These are phyloP conservation scores for Cryptocheilus praepositus DNA, from an alignment of 2,888 invertebrate genomes.

Conservation along the genomic window DNA sequence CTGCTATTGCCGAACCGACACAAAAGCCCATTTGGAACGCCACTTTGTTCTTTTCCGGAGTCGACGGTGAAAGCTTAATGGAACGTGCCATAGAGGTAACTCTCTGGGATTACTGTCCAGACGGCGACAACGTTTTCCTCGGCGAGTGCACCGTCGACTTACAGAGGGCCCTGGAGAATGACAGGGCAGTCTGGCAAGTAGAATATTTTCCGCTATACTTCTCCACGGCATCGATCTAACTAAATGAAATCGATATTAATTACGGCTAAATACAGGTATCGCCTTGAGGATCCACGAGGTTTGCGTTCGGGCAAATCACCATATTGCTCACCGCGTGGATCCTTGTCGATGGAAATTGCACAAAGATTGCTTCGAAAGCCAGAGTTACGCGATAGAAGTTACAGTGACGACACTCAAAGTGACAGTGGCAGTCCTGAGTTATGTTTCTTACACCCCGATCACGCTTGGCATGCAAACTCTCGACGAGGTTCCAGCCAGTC, in stretches of 20 bases:
- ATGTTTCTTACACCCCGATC: conserved; percentile 89
- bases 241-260: too few relatives aligned
- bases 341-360: conserved; percentile 81
- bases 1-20: conserved; percentile 90
- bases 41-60: conserved; percentile 87
- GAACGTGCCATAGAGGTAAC: conserved; percentile 90
- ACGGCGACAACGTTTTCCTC: conserved; percentile 87
- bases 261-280: conserved; percentile 76
- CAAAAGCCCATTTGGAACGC: conserved; percentile 96
- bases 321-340: conserved; percentile 87
- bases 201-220: conserved; percentile 5
- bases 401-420: conserved; percentile 74
- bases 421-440: conserved; percentile 74
- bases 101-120: conserved; percentile 90
- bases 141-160: conserved; percentile 89
- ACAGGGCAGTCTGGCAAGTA: conserved; percentile 87
- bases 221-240: not conserved
- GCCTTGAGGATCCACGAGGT: conserved; percentile 86
- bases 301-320: conserved; percentile 83
- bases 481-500: conserved; percentile 93
- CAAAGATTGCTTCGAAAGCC: conserved; percentile 81
- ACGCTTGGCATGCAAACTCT: conserved; percentile 86
- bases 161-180: conserved; percentile 89
- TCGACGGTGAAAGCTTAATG: conserved; percentile 87
- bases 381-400: conserved; percentile 82